Evolutionary conservation across 2,888 invertebrate genomes (phyloP).

Genomic region (Eudemis profundana): DNA sequence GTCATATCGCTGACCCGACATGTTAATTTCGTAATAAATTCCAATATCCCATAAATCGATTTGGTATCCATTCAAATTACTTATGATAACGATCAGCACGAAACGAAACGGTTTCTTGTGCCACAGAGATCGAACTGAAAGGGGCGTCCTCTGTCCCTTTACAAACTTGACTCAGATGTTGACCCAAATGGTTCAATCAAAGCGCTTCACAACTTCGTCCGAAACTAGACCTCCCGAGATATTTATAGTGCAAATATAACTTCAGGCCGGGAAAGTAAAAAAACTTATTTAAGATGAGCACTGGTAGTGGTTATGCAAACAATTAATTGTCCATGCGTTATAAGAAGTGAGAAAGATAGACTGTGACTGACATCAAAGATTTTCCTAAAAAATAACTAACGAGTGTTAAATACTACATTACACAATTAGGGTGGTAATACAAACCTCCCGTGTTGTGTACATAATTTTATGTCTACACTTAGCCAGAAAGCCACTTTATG

Average conservation of each 20-base stretch:
- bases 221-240: background rate
- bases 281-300: background rate
- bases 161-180: conserved; percentile 9
- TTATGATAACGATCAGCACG: conserved; percentile 4
- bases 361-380: too few species aligned
- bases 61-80: background rate
- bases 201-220: background rate
- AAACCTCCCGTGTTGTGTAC: too few species aligned
- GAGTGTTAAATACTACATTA: too few species aligned
- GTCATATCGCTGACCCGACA: too few species aligned
- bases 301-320: background rate
- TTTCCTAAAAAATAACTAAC: too few species aligned
- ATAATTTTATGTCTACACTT: too few species aligned
- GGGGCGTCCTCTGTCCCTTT: background rate
- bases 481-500: too few species aligned
- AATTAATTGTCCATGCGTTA: too few species aligned
- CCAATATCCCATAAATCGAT: conserved; percentile 1
- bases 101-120: conserved; percentile 7
- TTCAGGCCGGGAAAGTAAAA: background rate
- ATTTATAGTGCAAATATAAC: conserved; percentile 1
- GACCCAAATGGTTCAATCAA: conserved; percentile 17
- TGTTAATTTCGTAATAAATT: too few species aligned
- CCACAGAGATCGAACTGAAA: background rate
- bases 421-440: too few species aligned
- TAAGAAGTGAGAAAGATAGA: too few species aligned